Base-by-base conservation (phyloP, 1,140 invertebrate species). In the Nomia melanderi region DNA sequence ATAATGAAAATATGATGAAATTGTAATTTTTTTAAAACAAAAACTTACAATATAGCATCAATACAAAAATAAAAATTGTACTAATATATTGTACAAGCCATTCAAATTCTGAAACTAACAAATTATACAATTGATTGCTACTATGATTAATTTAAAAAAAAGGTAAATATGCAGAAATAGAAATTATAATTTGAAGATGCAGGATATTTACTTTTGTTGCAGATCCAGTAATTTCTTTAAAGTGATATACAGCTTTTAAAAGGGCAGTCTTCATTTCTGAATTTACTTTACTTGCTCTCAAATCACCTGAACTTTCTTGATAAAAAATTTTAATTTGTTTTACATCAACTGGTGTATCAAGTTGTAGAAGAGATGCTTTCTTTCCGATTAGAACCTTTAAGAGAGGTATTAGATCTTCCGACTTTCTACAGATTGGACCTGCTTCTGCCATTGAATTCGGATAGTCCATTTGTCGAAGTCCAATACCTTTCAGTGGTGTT, bases 381-480 rank as follows among this genome's bases (percentile, higher is more conserved):
- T 93, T 85, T 4, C 91, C 93, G 2, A 94, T 86, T 25, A 96
- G 79, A 59, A 95, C 89, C 91, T 95, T 95, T 3, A 97, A 91
- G 53, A 97, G 91, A 8, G 96, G 96, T 47, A 92, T 84, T 31
- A 98, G 91, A 93, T 98, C 98, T 74, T 93, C 93, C 33, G 96
- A 94, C 88, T 95, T 95, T 73, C 96, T 95, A 73, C 95, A 94
- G 88, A 99, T 95, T 1, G 97, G 96, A 20, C 98, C 98, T 41
- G 94, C 95, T 71, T 93, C 92, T 8, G 95, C 94, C 93, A 96
- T 95, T 0, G 95, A 94, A 17, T 93, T 81, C 47, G 84, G 86
- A 79, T 93, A 94, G 73, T 93, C 92, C 20, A 94, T 93, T 3
- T 91, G 92, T 70, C 95, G 92, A 39, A 94, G 93, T 50, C 94